Conservation (phyloP, 2,797 vertebrate genomes). For the Melopsittacus undulatus region DNA sequence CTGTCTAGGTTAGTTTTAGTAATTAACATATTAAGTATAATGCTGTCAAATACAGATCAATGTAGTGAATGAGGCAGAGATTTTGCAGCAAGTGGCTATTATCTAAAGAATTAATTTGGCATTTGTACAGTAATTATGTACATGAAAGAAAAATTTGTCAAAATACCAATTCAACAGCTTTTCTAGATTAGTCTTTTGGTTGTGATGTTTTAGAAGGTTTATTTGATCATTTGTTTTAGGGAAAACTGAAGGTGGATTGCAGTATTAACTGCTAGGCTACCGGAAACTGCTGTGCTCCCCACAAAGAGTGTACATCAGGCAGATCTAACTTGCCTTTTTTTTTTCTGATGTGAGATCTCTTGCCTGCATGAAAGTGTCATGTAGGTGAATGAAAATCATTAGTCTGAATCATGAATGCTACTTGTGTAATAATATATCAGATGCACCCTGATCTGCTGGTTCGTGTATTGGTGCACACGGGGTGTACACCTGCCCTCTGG, state of each 20-base stretch:
- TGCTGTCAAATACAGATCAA: background rate
- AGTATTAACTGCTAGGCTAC: background rate
- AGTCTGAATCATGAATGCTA: background rate
- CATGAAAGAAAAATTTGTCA: background rate
- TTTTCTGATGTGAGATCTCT: background rate
- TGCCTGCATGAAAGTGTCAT: background rate
- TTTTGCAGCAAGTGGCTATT: background rate
- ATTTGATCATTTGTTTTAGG: background rate
- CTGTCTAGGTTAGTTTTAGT: background rate
- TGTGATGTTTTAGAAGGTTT: background rate
- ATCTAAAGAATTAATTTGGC: background rate
- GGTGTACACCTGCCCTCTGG: background rate
- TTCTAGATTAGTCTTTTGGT: background rate
- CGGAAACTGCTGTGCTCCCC: background rate
- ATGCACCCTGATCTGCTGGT: background rate
- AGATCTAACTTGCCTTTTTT: background rate
- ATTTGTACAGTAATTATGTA: background rate
- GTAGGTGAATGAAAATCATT: background rate
- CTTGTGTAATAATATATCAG: background rate
- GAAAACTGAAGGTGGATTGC: background rate
- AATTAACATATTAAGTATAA: background rate
- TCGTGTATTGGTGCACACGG: background rate
- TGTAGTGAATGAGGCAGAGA: background rate
- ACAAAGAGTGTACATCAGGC: background rate
- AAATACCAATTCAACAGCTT: background rate